phyloP scores from a whole-genome alignment of 1,140 invertebrate genomes.

The Anagrus nilaparvatae region DNA sequence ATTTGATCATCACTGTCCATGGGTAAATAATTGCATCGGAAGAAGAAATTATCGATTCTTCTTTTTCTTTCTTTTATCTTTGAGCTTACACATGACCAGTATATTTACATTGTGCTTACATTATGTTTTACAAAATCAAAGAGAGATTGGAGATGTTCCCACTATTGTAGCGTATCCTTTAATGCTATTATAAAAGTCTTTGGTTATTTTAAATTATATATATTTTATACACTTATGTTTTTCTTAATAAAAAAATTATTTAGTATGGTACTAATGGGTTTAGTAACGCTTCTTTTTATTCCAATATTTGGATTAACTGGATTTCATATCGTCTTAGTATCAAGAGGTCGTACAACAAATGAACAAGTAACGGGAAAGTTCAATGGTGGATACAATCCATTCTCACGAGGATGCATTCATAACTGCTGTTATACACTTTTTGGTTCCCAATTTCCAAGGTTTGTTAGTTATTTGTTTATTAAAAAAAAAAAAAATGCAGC shows the following conservation, averaged over 20 bases:
- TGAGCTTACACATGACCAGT: conserved; percentile 94
- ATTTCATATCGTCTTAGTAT: conserved; percentile 95
- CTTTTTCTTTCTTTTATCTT: conserved; percentile 94
- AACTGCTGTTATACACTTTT: conserved; percentile 94
- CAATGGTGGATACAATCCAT: conserved; percentile 94
- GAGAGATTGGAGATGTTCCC: conserved; percentile 65
- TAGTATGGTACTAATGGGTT: conserved; percentile 85
- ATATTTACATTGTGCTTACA: conserved; percentile 90
- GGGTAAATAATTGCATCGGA: conserved; percentile 99
- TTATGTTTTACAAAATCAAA: conserved; percentile 79
- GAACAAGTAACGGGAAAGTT: conserved; percentile 99
- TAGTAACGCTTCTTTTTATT: conserved; percentile 84
- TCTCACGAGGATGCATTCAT: conserved; percentile 83
- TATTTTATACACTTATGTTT: conserved; percentile 8
- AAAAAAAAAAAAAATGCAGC: too few species aligned
- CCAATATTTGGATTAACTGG: conserved; percentile 95
- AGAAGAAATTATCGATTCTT: conserved; percentile 97
- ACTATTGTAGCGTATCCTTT: conserved; percentile 90
- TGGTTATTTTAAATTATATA: neutral
- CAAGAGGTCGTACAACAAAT: conserved; percentile 97
- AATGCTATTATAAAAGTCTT: neutral
- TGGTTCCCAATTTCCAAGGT: conserved; percentile 95
- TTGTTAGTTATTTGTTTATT: conserved; percentile 20
- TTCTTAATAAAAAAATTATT: conserved; percentile 40
- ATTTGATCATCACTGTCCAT: conserved; percentile 99